Evolutionary conservation across 2,888 invertebrate species (phyloP), one percentile per base, ranked within the genome.

Genomic region (Patella pellucida): DNA sequence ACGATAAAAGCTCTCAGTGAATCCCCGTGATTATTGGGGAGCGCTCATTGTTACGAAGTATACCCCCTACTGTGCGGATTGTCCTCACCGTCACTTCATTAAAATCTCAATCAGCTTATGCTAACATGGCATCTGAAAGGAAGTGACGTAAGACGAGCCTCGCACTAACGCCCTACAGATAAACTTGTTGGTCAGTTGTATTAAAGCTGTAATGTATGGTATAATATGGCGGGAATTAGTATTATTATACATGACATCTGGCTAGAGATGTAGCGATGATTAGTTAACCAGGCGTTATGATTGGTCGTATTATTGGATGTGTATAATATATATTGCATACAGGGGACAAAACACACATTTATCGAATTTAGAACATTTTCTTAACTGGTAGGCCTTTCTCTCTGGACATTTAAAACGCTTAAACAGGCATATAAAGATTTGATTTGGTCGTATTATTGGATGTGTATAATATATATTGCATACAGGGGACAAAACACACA

Each of bases 81-180:
- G 62, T 62, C 62, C 62, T 62, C 14, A 23, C 62, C 23, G 62
- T 62, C 62, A 62, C 62, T 62, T 62, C 62, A 62, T 62, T 62
- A 62, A 62, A 62, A 62, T 62, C 62, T 62, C 62, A 19, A 62
- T 62, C 62, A 62, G 62, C 62, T 62, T 62, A 62, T 62, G 62
- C 62, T 62, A 62, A 62, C 62, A 62, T 62, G 62, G 62, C 62
- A 62, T 62, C 23, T 62, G 62, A 62, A 62, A 62, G 62, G 62
- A 62, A 62, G 23, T 62, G 62, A 62, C 62, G 62, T 62, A 62
- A 62, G 19, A 23, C 62, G 23, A 62, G 62, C 19, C 23, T 62
- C 62, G 62, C 19, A 23, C 62, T 62, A 62, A 62, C 62, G 62
- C 62, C 62, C 62, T 23, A 62, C 23, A 62, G 11, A 62, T 62